phyloP scores from a whole-genome alignment of 2,888 invertebrate species.

The Frankliniella fusca region DNA sequence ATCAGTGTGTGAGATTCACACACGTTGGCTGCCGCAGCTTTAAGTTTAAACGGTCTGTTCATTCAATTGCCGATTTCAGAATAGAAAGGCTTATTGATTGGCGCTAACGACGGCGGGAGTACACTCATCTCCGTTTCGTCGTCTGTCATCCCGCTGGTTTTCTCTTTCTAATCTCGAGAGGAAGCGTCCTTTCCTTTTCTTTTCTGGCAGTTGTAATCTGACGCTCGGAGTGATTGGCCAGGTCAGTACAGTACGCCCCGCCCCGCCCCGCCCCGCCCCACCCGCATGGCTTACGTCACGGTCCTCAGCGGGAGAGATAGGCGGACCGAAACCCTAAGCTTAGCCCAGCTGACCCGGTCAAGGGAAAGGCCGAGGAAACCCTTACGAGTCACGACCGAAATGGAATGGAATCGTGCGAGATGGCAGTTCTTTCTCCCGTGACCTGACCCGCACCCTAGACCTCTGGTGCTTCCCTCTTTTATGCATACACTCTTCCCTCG shows the following conservation, averaged over 20 bases:
- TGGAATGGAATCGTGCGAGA: not conserved
- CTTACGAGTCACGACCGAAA: not conserved
- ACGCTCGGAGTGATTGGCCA: not conserved
- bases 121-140: too few species aligned
- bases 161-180: too few species aligned
- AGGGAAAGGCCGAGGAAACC: not conserved
- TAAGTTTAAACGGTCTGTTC: too few species aligned
- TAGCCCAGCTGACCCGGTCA: not conserved
- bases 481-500: too few species aligned
- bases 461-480: not conserved
- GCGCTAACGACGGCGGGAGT: too few species aligned
- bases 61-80: too few species aligned
- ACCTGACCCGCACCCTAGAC: not conserved
- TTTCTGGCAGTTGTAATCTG: too few species aligned
- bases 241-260: not conserved
- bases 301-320: not conserved
- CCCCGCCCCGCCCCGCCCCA: not conserved
- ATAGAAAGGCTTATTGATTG: too few species aligned
- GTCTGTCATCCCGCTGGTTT: too few species aligned
- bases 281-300: constrained; percentile 4
- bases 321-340: not conserved
- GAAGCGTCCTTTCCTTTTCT: too few species aligned
- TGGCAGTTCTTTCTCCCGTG: not conserved
- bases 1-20: too few species aligned
- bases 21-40: too few species aligned